Evolutionary conservation across 2,888 invertebrate species (phyloP).

Genomic region (Acrocyrtus sp.): DNA sequence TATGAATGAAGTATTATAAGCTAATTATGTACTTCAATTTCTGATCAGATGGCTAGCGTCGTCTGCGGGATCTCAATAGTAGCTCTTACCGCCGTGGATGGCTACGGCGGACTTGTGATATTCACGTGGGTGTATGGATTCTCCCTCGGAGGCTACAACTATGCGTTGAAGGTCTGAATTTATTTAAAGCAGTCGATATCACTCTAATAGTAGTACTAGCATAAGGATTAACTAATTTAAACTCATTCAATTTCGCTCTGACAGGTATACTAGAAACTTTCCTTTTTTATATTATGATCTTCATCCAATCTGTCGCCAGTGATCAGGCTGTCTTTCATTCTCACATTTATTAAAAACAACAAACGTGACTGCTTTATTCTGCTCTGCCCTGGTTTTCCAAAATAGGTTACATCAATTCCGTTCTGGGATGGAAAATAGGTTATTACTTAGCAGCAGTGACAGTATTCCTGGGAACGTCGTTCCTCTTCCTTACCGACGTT

Average conservation of each 20-base stretch:
- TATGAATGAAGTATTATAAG: neutral
- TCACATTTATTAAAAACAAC: neutral
- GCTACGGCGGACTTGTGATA: constrained; percentile 79
- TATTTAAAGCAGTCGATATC: no score
- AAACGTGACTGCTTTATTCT: neutral
- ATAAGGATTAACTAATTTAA: no score
- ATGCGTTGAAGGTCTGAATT: constrained; percentile 89
- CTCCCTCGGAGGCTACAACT: constrained; percentile 88
- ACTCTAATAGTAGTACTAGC: no score
- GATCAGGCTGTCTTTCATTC: no score
- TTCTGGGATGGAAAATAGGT: constrained; percentile 80
- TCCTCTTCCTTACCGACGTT: constrained; percentile 83
- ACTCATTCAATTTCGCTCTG: no score
- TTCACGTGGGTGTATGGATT: constrained; percentile 72
- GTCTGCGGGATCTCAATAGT: constrained; percentile 81
- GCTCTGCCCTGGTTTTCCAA: neutral
- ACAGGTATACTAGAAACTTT: constrained; percentile 71
- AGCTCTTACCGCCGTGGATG: constrained; percentile 69
- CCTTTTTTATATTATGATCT: no score
- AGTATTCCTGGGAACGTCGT: constrained; percentile 79
- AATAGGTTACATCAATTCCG: constrained; percentile 82
- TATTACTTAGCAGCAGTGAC: constrained; percentile 87
- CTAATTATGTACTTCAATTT: constrained; percentile 4
- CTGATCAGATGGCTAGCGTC: constrained; percentile 76
- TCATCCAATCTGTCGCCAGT: neutral